Conservation (phyloP, 2,888 invertebrate genomes). For the Scaptomyza cyrtandrae region DNA sequence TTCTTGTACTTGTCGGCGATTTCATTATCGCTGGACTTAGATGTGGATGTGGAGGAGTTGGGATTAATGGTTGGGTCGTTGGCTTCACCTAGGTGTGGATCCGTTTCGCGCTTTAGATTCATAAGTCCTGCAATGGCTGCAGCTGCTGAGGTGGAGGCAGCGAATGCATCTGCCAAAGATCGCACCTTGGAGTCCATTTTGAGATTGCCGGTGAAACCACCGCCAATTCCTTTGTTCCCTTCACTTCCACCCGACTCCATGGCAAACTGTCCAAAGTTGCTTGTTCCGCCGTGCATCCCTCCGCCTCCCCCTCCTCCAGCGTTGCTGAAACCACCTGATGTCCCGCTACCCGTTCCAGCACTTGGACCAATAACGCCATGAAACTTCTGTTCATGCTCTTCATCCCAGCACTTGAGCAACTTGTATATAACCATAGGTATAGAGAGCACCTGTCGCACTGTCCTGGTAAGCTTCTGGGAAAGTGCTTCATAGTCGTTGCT, state of each 20-base stretch:
- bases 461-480: slow-evolving; percentile 85
- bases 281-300: slow-evolving; percentile 28
- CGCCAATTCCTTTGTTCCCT: slow-evolving; percentile 20
- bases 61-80: slow-evolving; percentile 18
- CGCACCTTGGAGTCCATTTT: slow-evolving; percentile 73
- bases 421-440: slow-evolving; percentile 96
- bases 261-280: slow-evolving; percentile 43
- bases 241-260: slow-evolving; percentile 33
- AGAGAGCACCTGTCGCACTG: slow-evolving; percentile 95
- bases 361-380: slow-evolving; percentile 60
- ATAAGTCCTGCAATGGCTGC: slow-evolving; percentile 66
- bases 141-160: slow-evolving; percentile 77
- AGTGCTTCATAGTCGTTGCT: slow-evolving; percentile 85
- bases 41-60: slow-evolving; percentile 29
- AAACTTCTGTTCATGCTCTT: slow-evolving; percentile 87
- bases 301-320: slow-evolving; percentile 34
- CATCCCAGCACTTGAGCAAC: slow-evolving; percentile 93
- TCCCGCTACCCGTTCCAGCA: slow-evolving; percentile 37
- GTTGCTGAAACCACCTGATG: slow-evolving; percentile 34
- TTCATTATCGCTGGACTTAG: slow-evolving; percentile 71
- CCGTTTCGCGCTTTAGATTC: slow-evolving; percentile 65
- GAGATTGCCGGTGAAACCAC: slow-evolving; percentile 47
- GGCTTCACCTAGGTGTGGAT: slow-evolving; percentile 44
- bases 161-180: slow-evolving; percentile 64
- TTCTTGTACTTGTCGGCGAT: slow-evolving; percentile 84